A percentile compares a stretch with the other conserved stretches of the same genome.
phyloP scores from a whole-genome alignment of 2,113 vertebrate species.

The Orycteropus afer region DNA sequence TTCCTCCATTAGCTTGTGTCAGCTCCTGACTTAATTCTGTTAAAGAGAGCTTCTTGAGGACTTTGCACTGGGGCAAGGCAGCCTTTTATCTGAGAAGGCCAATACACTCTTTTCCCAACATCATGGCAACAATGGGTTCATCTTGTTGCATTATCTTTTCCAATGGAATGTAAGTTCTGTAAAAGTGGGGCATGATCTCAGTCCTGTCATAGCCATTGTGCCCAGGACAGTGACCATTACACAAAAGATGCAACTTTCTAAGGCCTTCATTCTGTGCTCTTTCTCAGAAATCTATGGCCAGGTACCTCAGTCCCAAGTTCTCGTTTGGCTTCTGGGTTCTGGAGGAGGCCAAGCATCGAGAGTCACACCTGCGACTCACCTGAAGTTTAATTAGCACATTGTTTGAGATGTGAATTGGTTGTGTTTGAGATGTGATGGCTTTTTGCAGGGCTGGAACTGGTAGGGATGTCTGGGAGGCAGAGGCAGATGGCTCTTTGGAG shows the following conservation, averaged over 20 bases:
- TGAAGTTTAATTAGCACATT: fast-evolving
- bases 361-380: fast-evolving
- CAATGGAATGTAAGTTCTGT: fast-evolving
- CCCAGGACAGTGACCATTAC: fast-evolving
- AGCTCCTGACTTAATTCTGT: fast-evolving
- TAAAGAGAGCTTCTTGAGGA: too few relatives aligned
- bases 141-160: fast-evolving
- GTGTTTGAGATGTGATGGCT: too few relatives aligned
- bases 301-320: background rate
- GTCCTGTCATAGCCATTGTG: fast-evolving
- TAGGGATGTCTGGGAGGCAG: too few relatives aligned
- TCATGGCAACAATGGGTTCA: fast-evolving
- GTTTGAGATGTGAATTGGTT: background rate
- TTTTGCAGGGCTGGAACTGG: too few relatives aligned
- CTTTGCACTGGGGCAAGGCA: background rate
- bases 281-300: fast-evolving
- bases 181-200: fast-evolving
- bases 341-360: fast-evolving
- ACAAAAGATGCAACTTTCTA: fast-evolving
- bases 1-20: fast-evolving
- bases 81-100: background rate
- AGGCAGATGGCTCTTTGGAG: too few relatives aligned
- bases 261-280: fast-evolving
- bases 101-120: fast-evolving
- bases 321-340: fast-evolving